phyloP scores from a whole-genome alignment of 2,113 vertebrate species.

The Nicator chloris region DNA sequence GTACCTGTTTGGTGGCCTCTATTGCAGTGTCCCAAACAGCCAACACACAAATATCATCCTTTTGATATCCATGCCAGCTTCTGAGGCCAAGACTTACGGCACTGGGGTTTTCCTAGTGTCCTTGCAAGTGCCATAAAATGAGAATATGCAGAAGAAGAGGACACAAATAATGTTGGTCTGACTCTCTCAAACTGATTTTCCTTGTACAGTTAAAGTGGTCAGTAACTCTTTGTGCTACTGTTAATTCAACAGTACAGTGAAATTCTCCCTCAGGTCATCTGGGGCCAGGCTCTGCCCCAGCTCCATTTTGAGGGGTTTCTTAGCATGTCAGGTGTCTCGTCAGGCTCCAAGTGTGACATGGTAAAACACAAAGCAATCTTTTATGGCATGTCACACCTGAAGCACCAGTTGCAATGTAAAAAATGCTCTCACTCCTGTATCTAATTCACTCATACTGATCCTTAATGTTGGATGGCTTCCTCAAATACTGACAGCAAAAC shows the following conservation, averaged over 20 bases:
- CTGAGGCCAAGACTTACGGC: background rate
- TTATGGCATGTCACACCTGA: accelerated
- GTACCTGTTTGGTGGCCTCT: background rate
- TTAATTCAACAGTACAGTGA: background rate
- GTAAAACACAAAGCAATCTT: background rate
- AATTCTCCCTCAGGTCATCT: background rate
- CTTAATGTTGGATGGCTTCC: background rate
- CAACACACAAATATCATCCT: background rate
- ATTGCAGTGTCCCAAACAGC: background rate
- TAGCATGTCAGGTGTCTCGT: accelerated
- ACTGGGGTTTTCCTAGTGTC: background rate
- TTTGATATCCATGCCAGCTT: background rate
- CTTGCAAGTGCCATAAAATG: background rate
- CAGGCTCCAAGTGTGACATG: accelerated
- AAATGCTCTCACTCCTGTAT: background rate
- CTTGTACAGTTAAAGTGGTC: background rate
- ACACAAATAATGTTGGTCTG: background rate
- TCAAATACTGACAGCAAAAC: background rate
- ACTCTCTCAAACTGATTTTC: background rate
- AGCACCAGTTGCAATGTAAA: background rate
- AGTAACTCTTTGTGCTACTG: background rate
- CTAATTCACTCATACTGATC: background rate
- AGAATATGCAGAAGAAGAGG: background rate
- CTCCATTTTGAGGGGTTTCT: background rate
- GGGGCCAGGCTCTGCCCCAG: background rate